A percentile compares a stretch with the other conserved stretches of the same genome.
phyloP scores from a whole-genome alignment of 2,113 vertebrate species.

The Hucho hucho region DNA sequence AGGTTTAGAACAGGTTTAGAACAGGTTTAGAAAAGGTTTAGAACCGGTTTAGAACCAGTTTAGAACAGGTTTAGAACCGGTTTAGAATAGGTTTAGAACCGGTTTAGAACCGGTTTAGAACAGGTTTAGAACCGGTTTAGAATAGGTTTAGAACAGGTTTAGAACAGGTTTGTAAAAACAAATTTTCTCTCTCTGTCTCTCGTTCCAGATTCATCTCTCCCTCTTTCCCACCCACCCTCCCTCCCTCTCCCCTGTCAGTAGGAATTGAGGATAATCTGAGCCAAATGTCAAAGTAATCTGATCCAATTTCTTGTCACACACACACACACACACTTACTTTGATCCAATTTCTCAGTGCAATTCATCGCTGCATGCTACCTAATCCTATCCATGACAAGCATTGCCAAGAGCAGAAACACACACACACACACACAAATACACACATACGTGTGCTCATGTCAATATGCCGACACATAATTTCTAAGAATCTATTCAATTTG shows the following conservation, averaged over 20 bases:
- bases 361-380: slow-evolving; percentile 10
- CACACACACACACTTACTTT: slow-evolving; percentile 9
- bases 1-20: no score
- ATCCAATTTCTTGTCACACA: slow-evolving; percentile 17
- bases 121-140: no score
- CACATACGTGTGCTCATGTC: background rate
- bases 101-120: no score
- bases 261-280: slow-evolving; percentile 19
- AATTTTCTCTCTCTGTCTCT: background rate
- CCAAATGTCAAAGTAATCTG: slow-evolving; percentile 28
- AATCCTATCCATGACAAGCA: slow-evolving; percentile 15
- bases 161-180: background rate
- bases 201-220: background rate
- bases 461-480: slow-evolving; percentile 9
- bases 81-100: no score
- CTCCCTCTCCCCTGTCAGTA: background rate
- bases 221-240: background rate
- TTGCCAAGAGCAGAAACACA: slow-evolving; percentile 9
- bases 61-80: no score
- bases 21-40: no score
- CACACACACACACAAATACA: background rate
- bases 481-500: slow-evolving; percentile 3
- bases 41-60: no score
- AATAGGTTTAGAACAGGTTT: no score
- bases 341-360: slow-evolving; percentile 22